phyloP scores from a whole-genome alignment of 2,888 invertebrate genomes.

The Polydrusus tereticollis region DNA sequence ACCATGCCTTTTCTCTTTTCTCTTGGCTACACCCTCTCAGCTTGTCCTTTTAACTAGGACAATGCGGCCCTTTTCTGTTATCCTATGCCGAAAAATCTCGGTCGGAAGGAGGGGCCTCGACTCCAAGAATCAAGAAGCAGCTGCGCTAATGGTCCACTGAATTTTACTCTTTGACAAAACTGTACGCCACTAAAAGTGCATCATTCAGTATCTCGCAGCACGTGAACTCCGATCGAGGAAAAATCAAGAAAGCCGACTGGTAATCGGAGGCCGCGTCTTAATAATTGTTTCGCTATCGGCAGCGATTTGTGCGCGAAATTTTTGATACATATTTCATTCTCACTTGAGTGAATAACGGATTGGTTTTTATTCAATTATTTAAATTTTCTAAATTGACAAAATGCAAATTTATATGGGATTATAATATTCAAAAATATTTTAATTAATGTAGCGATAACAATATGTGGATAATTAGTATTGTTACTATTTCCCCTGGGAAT shows the following conservation, averaged over 20 bases:
- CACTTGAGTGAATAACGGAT: neutral
- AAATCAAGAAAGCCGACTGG: slow-evolving; percentile 40
- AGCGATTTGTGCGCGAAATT: slow-evolving; percentile 29
- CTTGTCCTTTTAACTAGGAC: slow-evolving; percentile 32
- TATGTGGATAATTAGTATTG: neutral
- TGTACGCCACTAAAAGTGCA: slow-evolving; percentile 30
- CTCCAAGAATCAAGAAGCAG: slow-evolving; percentile 42
- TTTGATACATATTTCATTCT: slow-evolving; percentile 2
- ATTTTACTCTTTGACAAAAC: slow-evolving; percentile 40
- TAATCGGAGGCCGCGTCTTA: slow-evolving; percentile 12
- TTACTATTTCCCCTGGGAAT: no score
- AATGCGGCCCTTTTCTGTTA: slow-evolving; percentile 35
- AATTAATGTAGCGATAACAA: no score
- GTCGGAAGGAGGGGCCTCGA: slow-evolving; percentile 43
- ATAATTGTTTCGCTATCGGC: slow-evolving; percentile 38
- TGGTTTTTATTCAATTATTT: neutral
- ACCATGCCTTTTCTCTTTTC: neutral
- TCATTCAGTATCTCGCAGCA: slow-evolving; percentile 44
- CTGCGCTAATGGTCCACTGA: slow-evolving; percentile 43
- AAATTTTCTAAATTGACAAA: no score
- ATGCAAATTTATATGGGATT: no score
- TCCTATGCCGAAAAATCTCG: slow-evolving; percentile 41
- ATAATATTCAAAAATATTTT: no score
- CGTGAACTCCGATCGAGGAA: slow-evolving; percentile 32
- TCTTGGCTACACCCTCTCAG: slow-evolving; percentile 40